Evolutionary conservation across 2,113 vertebrate species (phyloP), one percentile per base, ranked within the genome.

Genomic region (Actenoides lindsayi): DNA sequence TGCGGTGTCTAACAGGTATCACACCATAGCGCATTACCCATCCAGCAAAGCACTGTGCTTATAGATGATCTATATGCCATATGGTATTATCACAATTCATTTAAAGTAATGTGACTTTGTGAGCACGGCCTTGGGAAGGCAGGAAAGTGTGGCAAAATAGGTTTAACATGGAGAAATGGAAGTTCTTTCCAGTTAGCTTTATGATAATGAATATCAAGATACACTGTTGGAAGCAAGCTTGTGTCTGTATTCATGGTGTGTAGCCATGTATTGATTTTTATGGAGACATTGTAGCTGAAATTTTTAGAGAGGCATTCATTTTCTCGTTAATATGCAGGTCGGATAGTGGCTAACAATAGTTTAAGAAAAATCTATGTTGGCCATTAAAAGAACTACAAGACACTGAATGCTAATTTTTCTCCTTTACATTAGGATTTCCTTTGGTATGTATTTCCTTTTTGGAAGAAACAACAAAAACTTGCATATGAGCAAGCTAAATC

Each of bases 231-330:
- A 97, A 96, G 94, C 71, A 48, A 93, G 78, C 62, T 93, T 93
- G 83, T 84, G 96, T 98, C 96, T 96, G 96, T 96, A 98, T 98
- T 98, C 97, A 98, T 80, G 89, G 95, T 84, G 95, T 4, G 4
- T 97, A 94, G 90, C 81, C 89, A 79, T 80, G 65, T 96, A 98
- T 98, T 98, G 97, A 98, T 98, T 98, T 98, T 98, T 97, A 98
- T 97, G 97, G 98, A 42, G 71, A 96, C 23, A 83, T 75, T 94
- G 95, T 94, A 97, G 95, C 94, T 96, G 97, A 97, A 97, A 94
- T 96, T 98, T 98, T 97, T 92, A 96, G 96, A 97, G 92, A 96
- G 60, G 73, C 83, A 96, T 97, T 97, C 89, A 80, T 85, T 89
- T 95, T 89, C 84, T 97, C 94, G 96, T 98, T 98, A 97, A 97